Evolutionary conservation across 1,140 invertebrate species (phyloP).

Genomic region (Atopsyche davidsoni): DNA sequence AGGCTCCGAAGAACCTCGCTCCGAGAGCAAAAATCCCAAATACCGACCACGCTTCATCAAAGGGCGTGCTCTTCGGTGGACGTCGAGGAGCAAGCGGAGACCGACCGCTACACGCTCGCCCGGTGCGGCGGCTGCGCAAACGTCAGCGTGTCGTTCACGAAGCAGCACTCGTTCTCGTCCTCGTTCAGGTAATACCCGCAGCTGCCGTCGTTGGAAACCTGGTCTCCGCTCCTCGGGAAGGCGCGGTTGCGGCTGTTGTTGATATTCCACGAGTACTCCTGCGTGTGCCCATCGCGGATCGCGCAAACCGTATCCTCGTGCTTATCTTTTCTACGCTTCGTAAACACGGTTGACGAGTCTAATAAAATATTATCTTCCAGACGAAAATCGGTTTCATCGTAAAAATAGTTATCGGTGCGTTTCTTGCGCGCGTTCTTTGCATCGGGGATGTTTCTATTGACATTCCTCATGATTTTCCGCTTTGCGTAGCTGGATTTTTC

Average conservation of each 20-base stretch:
- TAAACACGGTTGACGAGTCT: constrained; percentile 45
- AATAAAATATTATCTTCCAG: constrained; percentile 46
- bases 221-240: constrained; percentile 29
- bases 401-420: constrained; percentile 43
- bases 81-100: not conserved
- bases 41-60: not conserved
- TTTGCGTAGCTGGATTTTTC: constrained; percentile 45
- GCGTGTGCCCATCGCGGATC: constrained; percentile 12
- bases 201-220: constrained; percentile 44
- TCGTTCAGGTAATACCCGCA: constrained; percentile 46
- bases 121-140: constrained; percentile 42
- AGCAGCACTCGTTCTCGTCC: constrained; percentile 40
- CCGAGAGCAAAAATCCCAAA: not conserved
- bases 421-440: constrained; percentile 18
- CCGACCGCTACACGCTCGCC: constrained; percentile 40
- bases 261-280: constrained; percentile 25
- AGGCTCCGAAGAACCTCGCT: not conserved
- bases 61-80: not conserved
- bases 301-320: constrained; percentile 25
- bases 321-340: constrained; percentile 41
- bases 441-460: constrained; percentile 39
- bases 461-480: constrained; percentile 45
- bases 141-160: constrained; percentile 43
- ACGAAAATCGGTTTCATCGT: constrained; percentile 44
- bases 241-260: constrained; percentile 4